These are phyloP conservation scores for Neoscelio sp. DNA, from an alignment of 2,888 invertebrate species.

Conservation along the genomic window DNA sequence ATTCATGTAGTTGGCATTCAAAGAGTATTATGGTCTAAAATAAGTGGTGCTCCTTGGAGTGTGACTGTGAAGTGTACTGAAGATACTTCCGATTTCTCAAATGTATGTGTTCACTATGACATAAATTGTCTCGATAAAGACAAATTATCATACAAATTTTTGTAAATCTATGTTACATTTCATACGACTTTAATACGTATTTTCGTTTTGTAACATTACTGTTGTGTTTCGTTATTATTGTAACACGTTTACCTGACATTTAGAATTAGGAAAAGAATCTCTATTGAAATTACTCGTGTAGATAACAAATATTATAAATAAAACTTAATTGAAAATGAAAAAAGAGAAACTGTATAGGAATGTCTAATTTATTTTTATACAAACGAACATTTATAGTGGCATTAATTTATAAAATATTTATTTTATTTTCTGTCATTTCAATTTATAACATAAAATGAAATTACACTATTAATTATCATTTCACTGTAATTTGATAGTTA, in stretches of 20 bases:
- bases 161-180: constrained; percentile 46
- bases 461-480: too few relatives aligned
- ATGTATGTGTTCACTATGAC: constrained; percentile 53
- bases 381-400: too few relatives aligned
- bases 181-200: constrained; percentile 40
- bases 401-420: too few relatives aligned
- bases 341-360: not conserved
- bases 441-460: too few relatives aligned
- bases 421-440: too few relatives aligned
- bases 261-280: constrained; percentile 72
- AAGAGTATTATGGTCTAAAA: constrained; percentile 4
- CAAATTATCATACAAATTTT: constrained; percentile 33
- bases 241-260: constrained; percentile 74
- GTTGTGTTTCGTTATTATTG: constrained; percentile 62
- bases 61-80: constrained; percentile 44
- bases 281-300: constrained; percentile 74
- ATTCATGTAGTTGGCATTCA: constrained; percentile 14
- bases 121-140: constrained; percentile 36
- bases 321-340: constrained; percentile 69
- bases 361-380: too few relatives aligned
- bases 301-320: constrained; percentile 71
- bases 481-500: constrained; percentile 1
- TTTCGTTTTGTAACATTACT: constrained; percentile 27
- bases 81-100: constrained; percentile 45
- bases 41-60: constrained; percentile 39